Evolutionary conservation across 2,113 vertebrate genomes (phyloP).

Genomic region (Heteronetta atricapilla): DNA sequence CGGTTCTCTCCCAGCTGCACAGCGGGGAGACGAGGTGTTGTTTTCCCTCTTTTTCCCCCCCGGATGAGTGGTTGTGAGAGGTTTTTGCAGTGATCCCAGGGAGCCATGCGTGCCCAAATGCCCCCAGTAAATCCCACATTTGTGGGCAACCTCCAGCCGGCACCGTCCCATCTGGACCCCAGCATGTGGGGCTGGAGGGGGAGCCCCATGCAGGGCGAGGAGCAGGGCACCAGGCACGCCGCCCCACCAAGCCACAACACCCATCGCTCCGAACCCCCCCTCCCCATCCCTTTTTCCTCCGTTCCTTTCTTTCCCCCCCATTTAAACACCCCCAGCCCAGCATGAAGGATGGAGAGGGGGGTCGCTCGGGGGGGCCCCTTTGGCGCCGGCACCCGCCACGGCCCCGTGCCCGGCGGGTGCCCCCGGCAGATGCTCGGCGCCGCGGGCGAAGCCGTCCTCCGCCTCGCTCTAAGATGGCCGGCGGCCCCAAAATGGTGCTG

Average conservation of each 20-base stretch:
- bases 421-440: neutral
- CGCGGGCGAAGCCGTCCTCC: neutral
- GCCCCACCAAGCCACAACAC: fast-evolving
- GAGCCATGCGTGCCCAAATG: fast-evolving
- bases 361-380: neutral
- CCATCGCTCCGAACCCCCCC: fast-evolving
- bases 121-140: fast-evolving
- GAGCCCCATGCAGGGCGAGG: fast-evolving
- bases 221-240: neutral
- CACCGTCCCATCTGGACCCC: fast-evolving
- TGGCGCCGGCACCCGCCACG: neutral
- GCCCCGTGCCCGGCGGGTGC: neutral
- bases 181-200: fast-evolving
- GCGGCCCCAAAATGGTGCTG: constrained; percentile 80
- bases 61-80: too few relatives aligned
- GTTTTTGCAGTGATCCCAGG: too few relatives aligned
- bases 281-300: neutral
- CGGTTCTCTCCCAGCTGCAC: fast-evolving
- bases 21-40: fast-evolving
- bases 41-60: fast-evolving
- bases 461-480: constrained; percentile 44
- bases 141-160: fast-evolving
- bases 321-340: fast-evolving
- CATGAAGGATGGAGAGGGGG: neutral
- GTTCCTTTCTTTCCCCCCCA: neutral